Evolutionary conservation across 2,888 invertebrate genomes (phyloP).

Genomic region (Lithophane leautieri): DNA sequence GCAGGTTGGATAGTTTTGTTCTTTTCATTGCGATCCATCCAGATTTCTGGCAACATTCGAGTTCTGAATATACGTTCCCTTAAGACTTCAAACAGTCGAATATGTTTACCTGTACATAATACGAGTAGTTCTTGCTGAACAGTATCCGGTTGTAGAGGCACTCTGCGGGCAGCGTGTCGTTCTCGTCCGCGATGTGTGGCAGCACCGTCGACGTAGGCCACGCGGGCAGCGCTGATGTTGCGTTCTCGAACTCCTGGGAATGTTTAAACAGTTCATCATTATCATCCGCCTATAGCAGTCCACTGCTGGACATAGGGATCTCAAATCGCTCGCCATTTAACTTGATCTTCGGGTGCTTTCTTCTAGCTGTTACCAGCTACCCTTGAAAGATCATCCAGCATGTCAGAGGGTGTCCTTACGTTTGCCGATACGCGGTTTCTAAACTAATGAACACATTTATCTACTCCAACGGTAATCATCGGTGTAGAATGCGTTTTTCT

Average conservation of each 20-base stretch:
- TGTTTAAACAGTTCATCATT: not conserved
- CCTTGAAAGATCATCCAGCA: not conserved
- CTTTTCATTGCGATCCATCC: not conserved
- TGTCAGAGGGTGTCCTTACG: not conserved
- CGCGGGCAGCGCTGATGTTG: constrained; percentile 78
- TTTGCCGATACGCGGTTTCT: not conserved
- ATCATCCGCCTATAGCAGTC: not conserved
- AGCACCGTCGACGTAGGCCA: constrained; percentile 86
- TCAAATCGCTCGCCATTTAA: not conserved
- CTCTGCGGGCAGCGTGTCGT: constrained; percentile 89
- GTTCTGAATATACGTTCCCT: not conserved
- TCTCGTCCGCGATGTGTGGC: constrained; percentile 82
- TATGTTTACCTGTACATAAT: constrained; percentile 89
- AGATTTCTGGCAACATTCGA: not conserved
- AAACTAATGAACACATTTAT: not conserved
- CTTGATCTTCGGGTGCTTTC: not conserved
- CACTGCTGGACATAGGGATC: not conserved
- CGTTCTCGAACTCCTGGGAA: constrained; percentile 80
- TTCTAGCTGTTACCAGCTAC: not conserved
- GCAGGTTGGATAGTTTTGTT: not conserved
- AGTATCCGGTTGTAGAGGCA: constrained; percentile 92
- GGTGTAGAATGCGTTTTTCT: not conserved
- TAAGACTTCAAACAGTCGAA: not conserved
- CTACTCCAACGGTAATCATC: not conserved
- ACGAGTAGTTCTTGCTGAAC: constrained; percentile 92